Evolutionary conservation across 2,888 invertebrate species (phyloP).

Genomic region (Protonemura montana): DNA sequence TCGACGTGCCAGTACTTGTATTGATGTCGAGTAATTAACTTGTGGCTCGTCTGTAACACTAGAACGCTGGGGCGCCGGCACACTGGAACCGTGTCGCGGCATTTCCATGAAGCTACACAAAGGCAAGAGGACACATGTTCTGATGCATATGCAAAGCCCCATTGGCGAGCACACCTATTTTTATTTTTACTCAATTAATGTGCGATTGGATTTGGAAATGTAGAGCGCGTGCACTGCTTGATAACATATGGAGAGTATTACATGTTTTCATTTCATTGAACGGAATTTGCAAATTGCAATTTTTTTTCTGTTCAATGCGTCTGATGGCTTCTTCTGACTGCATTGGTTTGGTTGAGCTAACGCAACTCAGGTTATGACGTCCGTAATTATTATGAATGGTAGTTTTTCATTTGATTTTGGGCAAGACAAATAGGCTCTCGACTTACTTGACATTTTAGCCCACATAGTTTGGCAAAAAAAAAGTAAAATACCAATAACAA

Average conservation of each 20-base stretch:
- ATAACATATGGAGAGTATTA: neutral
- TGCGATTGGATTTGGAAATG: slow-evolving; percentile 7
- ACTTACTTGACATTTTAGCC: too few species aligned
- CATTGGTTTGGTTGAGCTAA: too few species aligned
- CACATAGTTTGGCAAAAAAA: too few species aligned
- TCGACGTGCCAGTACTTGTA: neutral
- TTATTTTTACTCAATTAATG: neutral
- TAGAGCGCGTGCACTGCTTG: neutral
- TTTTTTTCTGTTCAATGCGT: too few species aligned
- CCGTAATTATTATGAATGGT: too few species aligned
- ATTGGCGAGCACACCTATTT: neutral
- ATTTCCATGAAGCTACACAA: neutral
- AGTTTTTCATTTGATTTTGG: too few species aligned
- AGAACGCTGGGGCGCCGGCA: neutral
- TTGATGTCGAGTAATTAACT: neutral
- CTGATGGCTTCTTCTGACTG: too few species aligned
- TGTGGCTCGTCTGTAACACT: neutral
- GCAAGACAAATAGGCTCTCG: too few species aligned
- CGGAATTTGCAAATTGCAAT: neutral
- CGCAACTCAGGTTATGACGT: too few species aligned
- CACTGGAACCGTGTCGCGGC: neutral
- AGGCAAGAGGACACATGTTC: neutral
- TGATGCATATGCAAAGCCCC: neutral
- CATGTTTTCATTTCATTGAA: neutral
- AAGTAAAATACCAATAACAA: too few species aligned